Conservation (phyloP, 2,888 invertebrate species). For the Exocentrus adspersus region DNA sequence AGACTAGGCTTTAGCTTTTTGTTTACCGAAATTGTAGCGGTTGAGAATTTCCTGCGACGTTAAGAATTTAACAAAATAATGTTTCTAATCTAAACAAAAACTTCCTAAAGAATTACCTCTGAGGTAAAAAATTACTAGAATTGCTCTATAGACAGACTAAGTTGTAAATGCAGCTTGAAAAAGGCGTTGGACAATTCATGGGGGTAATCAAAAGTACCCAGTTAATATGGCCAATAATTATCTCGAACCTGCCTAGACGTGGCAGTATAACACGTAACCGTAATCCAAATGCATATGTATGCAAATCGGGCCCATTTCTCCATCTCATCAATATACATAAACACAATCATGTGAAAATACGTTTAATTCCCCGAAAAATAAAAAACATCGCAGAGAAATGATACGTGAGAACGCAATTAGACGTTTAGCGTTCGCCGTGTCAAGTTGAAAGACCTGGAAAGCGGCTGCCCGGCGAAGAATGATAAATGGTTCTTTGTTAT, state of each 20-base stretch:
- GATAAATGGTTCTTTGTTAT: slow-evolving; percentile 55
- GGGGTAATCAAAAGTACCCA: too few relatives aligned
- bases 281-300: slow-evolving; percentile 1
- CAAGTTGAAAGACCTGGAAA: slow-evolving; percentile 28
- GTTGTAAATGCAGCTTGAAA: too few relatives aligned
- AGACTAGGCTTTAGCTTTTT: too few relatives aligned
- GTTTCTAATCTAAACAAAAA: too few relatives aligned
- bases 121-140: too few relatives aligned
- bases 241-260: neutral
- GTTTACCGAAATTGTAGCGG: too few relatives aligned
- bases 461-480: slow-evolving; percentile 27
- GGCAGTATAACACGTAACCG: neutral
- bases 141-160: too few relatives aligned
- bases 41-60: too few relatives aligned
- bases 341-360: slow-evolving; percentile 20
- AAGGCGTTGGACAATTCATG: too few relatives aligned
- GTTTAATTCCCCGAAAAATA: slow-evolving; percentile 7
- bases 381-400: slow-evolving; percentile 16
- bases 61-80: too few relatives aligned
- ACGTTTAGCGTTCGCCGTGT: slow-evolving; percentile 12
- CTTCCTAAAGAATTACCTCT: too few relatives aligned
- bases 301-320: slow-evolving; percentile 11
- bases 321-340: slow-evolving; percentile 21
- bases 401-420: slow-evolving; percentile 25
- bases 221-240: neutral